Percentiles rank a stretch among this genome's conserved stretches.
phyloP scores from a whole-genome alignment of 2,888 invertebrate species.

The Lochmaea capreae region DNA sequence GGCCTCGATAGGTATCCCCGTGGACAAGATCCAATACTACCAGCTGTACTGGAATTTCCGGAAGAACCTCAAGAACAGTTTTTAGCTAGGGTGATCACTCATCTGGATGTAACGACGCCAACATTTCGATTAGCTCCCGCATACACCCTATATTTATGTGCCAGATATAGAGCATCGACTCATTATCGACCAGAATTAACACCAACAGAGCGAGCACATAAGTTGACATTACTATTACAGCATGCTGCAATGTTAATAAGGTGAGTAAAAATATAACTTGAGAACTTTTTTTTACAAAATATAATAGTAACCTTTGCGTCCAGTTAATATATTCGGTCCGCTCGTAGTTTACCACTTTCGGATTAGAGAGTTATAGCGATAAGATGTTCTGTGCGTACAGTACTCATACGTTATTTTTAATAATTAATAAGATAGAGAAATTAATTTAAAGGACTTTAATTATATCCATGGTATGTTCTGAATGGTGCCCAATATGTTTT shows the following conservation, averaged over 20 bases:
- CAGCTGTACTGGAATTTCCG: constrained; percentile 94
- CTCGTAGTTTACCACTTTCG: too few species aligned
- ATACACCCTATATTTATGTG: constrained; percentile 95
- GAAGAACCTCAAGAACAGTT: constrained; percentile 96
- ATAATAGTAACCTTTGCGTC: too few species aligned
- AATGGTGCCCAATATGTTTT: too few species aligned
- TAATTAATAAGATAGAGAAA: too few species aligned
- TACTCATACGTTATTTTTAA: too few species aligned
- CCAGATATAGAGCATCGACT: constrained; percentile 92
- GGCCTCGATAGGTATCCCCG: constrained; percentile 70
- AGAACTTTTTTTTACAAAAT: too few species aligned
- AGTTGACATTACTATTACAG: constrained; percentile 88
- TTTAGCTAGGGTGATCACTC: constrained; percentile 86
- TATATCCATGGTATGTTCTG: too few species aligned
- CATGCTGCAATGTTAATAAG: constrained; percentile 91
- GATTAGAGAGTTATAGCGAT: too few species aligned
- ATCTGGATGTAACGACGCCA: constrained; percentile 88
- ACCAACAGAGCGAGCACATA: constrained; percentile 91
- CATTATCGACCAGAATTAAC: constrained; percentile 93
- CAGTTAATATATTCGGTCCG: too few species aligned
- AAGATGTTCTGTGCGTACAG: too few species aligned
- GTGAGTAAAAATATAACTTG: constrained; percentile 39
- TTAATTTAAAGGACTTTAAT: too few species aligned
- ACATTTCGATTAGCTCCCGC: constrained; percentile 97
- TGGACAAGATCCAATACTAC: constrained; percentile 90